Evolutionary conservation across 2,113 vertebrate species (phyloP), one percentile per base, ranked within the genome.

Genomic region (Mohoua ochrocephala): DNA sequence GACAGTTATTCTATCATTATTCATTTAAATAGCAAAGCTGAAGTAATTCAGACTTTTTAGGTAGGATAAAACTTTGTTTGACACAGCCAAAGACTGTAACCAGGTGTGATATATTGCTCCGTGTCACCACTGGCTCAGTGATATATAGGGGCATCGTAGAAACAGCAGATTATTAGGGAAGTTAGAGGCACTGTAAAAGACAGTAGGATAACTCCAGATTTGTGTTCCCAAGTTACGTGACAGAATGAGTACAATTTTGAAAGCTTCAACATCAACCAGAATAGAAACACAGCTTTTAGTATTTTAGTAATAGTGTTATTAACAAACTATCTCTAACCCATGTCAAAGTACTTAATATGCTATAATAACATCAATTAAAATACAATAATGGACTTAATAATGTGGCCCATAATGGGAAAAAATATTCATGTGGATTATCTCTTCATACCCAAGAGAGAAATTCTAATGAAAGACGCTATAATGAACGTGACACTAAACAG

Each of bases 191-290:
- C 30, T 80, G 37, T 57, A 87, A 70, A 93, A 94, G 77, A 35
- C 54, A 82, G 83, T 63, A 57, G 49, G 70, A 71, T 94, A 90
- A 94, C 89, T 84, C 91, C 74, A 89, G 63, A 88, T 96, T 92
- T 93, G 59, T 91, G 71, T 75, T 92, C 52, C 35, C 56, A 70
- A 68, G 64, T 60, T 96, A 86, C 0, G 7, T 97, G 94, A 87
- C 77, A 97, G 97, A 97, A 95, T 95, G 87, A 94, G 93, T 49
- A 50, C 93, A 91, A 73, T 69, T 94, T 91, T 94, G 78, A 96
- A 95, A 95, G 54, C 78, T 93, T 96, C 23, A 27, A 37, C 73
- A 95, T 68, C 83, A 78, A 68, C 88, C 26, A 31, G 33, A 68
- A 96, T 52, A 90, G 84, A 97, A 89, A 75, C 4, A 4, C 24